Evolutionary conservation across 2,113 vertebrate species (phyloP), one percentile per base, ranked within the genome.

Genomic region (Nestor notabilis): DNA sequence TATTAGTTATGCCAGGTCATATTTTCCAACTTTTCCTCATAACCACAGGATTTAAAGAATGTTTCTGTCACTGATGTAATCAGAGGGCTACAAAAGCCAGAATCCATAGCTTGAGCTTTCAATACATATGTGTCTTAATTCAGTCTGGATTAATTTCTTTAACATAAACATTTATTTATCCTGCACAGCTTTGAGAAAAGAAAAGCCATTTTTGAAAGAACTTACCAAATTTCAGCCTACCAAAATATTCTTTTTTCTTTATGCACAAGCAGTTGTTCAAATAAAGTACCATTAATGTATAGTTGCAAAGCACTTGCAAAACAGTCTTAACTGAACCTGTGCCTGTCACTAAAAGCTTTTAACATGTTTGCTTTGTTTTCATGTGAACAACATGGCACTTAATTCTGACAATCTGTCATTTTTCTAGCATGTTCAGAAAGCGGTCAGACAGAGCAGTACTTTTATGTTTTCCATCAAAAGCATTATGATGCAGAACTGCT

Each of bases 351-450:
- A 89, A 92, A 96, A 96, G 77, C 94, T 97, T 89, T 97, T 93
- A 90, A 72, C 4, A 2, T 41, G 47, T 96, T 95, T 89, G 85
- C 70, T 96, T 96, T 96, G 83, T 92, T 96, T 94, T 94, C 88
- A 61, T 19, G 39, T 52, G 89, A 95, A 91, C 87, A 94, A 93
- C 74, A 90, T n/a, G 49, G 80, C 96, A 97, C 85, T 95, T 97
- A 93, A 95, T 92, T 96, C 83, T 97, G 97, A 97, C 94, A 96
- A 81, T 87, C 95, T 96, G 96, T 97, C 96, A 97, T 85, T 96
- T 93, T 97, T 87, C 89, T 39, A 91, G 89, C 91, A 72, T 69
- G 35, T 92, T 96, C 71, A 89, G 89, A 83, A 23, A 75, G 56
- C 27, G 4, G 91, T 69, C 92, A 95, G 86, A 96, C 69, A 96